phyloP scores from a whole-genome alignment of 2,797 vertebrate genomes.

The Platyrinchus mystaceus region DNA sequence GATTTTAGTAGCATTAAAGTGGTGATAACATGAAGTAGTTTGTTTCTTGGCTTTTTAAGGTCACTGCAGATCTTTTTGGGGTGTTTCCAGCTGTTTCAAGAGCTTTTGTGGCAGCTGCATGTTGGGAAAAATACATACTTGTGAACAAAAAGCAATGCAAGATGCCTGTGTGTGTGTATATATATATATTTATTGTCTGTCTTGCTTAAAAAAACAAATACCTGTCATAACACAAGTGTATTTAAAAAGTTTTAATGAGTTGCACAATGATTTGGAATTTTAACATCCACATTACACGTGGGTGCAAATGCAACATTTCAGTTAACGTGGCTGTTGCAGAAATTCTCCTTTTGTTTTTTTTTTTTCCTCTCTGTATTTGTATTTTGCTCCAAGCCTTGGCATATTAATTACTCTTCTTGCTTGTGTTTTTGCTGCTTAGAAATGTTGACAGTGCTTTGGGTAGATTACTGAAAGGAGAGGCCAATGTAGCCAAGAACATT shows the following conservation, averaged over 20 bases:
- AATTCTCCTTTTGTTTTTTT: neutral
- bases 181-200: neutral
- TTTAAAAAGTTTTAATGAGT: neutral
- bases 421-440: constrained; percentile 54
- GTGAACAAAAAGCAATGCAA: neutral
- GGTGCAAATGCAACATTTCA: neutral
- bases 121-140: neutral
- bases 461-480: constrained; percentile 56
- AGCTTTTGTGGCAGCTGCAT: neutral
- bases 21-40: neutral
- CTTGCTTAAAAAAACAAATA: neutral
- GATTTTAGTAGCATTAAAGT: neutral
- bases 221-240: rapidly evolving
- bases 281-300: rapidly evolving
- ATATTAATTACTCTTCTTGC: neutral
- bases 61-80: neutral
- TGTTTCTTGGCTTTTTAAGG: neutral
- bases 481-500: constrained; percentile 58
- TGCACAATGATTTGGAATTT: neutral
- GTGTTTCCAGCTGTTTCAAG: neutral
- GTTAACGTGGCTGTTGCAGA: neutral
- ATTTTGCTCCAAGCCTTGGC: neutral
- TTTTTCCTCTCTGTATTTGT: neutral
- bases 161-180: neutral
- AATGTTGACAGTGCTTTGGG: constrained; percentile 45